These are phyloP conservation scores for Nymphalis polychloros DNA, from an alignment of 2,888 invertebrate genomes.

Conservation along the genomic window DNA sequence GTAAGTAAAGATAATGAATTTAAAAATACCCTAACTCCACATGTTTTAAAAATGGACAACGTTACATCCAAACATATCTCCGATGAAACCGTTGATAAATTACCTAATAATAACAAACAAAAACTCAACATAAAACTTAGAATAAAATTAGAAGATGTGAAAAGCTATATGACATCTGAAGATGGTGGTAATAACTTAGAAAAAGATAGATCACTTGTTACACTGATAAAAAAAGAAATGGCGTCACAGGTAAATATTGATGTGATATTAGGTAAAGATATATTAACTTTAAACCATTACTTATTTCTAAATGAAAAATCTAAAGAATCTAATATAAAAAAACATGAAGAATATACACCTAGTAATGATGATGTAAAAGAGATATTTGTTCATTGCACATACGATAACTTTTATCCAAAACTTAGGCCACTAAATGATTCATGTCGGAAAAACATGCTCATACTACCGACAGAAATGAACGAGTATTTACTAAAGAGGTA, in stretches of 20 bases:
- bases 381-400: slow-evolving; percentile 35
- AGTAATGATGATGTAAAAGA: slow-evolving; percentile 10
- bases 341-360: slow-evolving; percentile 5
- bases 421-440: not conserved
- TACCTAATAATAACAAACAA: slow-evolving; percentile 49
- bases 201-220: slow-evolving; percentile 34
- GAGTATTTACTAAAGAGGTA: not conserved
- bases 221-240: slow-evolving; percentile 45
- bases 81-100: not conserved
- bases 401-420: slow-evolving; percentile 9
- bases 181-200: slow-evolving; percentile 20
- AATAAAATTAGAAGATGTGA: slow-evolving; percentile 52
- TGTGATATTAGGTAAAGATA: slow-evolving; percentile 33
- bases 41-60: no score
- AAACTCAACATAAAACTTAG: slow-evolving; percentile 56
- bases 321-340: slow-evolving; percentile 17
- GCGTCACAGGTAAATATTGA: slow-evolving; percentile 48
- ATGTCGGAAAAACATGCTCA: not conserved
- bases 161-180: slow-evolving; percentile 28
- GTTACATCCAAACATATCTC: no score
- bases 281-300: slow-evolving; percentile 18
- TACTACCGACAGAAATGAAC: not conserved
- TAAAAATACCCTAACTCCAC: no score
- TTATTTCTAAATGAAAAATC: not conserved
- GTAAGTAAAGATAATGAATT: not conserved